Conservation (phyloP, 2,888 invertebrate species). For the Epinotia ramella region DNA sequence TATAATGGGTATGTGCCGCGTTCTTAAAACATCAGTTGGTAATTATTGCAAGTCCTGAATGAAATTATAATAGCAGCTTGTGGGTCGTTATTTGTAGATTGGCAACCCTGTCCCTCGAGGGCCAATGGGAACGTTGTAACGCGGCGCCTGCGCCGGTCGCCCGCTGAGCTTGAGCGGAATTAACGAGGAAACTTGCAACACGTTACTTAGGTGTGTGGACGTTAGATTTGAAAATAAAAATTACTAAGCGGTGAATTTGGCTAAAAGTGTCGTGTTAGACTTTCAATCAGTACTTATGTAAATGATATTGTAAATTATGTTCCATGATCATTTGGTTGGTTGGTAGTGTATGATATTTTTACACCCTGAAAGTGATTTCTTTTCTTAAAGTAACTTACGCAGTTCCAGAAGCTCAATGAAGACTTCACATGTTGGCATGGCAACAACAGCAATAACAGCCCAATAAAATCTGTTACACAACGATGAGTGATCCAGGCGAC, state of each 20-base stretch:
- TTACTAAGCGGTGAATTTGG: background rate
- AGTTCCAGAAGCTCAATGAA: background rate
- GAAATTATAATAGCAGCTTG: constrained; percentile 74
- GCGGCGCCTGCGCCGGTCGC: constrained; percentile 79
- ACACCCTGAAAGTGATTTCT: background rate
- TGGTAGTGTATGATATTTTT: too few species aligned
- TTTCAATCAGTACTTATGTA: background rate
- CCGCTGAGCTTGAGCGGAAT: constrained; percentile 65
- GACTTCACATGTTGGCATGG: background rate
- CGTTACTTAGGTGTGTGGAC: constrained; percentile 21
- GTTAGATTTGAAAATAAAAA: constrained; percentile 16
- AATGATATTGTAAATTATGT: too few species aligned
- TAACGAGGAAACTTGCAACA: constrained; percentile 42
- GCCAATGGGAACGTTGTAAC: constrained; percentile 76
- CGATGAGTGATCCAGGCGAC: constrained; percentile 35
- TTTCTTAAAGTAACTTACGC: background rate
- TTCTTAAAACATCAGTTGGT: constrained; percentile 57
- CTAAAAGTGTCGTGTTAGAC: background rate
- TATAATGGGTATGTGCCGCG: constrained; percentile 62
- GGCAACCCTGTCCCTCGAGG: constrained; percentile 79
- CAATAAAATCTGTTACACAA: constrained; percentile 30
- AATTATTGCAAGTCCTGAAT: constrained; percentile 72
- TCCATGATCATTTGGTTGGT: too few species aligned
- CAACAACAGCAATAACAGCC: constrained; percentile 5
- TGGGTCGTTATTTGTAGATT: constrained; percentile 74